phyloP scores from a whole-genome alignment of 2,888 invertebrate genomes.

The Chalcis sispes region DNA sequence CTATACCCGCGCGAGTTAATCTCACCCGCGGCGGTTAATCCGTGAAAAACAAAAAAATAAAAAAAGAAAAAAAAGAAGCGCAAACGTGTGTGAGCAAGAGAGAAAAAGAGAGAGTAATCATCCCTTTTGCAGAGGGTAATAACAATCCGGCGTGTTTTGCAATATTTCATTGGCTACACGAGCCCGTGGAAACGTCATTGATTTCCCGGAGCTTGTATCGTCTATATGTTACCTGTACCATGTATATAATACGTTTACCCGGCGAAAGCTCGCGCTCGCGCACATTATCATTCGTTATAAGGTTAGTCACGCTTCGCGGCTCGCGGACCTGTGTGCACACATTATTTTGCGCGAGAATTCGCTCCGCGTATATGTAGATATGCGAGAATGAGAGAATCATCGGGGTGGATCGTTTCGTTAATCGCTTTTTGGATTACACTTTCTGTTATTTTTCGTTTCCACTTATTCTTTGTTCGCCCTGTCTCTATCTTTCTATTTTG shows the following conservation, averaged over 20 bases:
- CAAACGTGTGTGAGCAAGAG: too few relatives aligned
- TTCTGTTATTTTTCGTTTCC: neutral
- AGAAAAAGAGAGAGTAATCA: neutral
- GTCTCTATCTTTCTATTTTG: neutral
- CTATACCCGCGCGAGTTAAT: slow-evolving; percentile 12
- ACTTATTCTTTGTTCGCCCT: neutral
- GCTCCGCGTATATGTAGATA: neutral
- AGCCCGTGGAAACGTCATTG: slow-evolving; percentile 50
- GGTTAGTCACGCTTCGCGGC: slow-evolving; percentile 49
- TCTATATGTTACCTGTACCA: too few relatives aligned
- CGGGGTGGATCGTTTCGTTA: slow-evolving; percentile 46
- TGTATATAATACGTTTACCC: too few relatives aligned
- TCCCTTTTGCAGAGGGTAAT: slow-evolving; percentile 7
- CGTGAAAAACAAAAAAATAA: slow-evolving; percentile 11
- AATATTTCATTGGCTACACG: slow-evolving; percentile 39
- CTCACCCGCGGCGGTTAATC: neutral
- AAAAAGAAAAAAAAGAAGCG: too few relatives aligned
- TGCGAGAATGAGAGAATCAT: slow-evolving; percentile 40
- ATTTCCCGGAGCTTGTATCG: slow-evolving; percentile 30
- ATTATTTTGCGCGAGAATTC: slow-evolving; percentile 31
- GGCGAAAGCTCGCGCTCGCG: neutral
- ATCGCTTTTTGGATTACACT: slow-evolving; percentile 49
- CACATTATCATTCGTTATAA: slow-evolving; percentile 55
- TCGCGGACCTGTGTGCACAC: slow-evolving; percentile 10
- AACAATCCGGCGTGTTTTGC: slow-evolving; percentile 20